Percentiles rank a stretch among this genome's conserved stretches.
Evolutionary conservation across 2,113 vertebrate species (phyloP).

Genomic region (Festucalex cinctus): DNA sequence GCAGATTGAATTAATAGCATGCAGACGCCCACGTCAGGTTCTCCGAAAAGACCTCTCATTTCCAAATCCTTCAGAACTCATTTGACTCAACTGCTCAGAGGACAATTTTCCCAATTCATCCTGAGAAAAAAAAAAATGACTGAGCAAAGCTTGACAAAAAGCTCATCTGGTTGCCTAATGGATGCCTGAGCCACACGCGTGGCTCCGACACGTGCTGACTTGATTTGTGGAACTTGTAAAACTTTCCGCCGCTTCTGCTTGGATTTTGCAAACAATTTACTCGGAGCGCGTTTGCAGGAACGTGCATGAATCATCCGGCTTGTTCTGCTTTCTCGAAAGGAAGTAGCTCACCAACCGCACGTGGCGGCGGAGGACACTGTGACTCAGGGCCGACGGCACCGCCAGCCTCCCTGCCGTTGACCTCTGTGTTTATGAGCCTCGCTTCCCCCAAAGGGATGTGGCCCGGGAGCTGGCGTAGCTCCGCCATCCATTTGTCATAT

Average conservation of each 20-base stretch:
- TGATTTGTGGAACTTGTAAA: not conserved
- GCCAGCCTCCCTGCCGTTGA: constrained; percentile 15
- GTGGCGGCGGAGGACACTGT: not conserved
- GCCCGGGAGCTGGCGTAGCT: constrained; percentile 6
- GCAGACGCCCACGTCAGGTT: constrained; percentile 28
- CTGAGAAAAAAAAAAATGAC: constrained; percentile 15
- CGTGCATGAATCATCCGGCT: constrained; percentile 9
- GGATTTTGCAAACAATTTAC: not conserved
- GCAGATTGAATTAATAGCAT: constrained; percentile 67
- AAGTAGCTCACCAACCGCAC: constrained; percentile 7
- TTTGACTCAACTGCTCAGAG: not conserved
- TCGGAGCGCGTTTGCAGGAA: too few species aligned
- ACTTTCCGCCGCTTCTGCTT: constrained; percentile 2
- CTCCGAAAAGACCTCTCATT: constrained; percentile 35
- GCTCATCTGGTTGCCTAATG: not conserved
- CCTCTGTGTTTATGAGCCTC: constrained; percentile 29
- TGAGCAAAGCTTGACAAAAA: not conserved
- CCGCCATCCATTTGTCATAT: constrained; percentile 33
- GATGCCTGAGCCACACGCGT: not conserved
- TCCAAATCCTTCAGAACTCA: constrained; percentile 34
- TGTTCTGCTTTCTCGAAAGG: constrained; percentile 17
- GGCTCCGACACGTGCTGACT: not conserved
- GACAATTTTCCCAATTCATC: constrained; percentile 30
- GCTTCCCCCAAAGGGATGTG: constrained; percentile 14
- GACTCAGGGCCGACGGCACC: not conserved